Conservation (phyloP, 2,888 invertebrate species). For the Hedychridium roseum region DNA sequence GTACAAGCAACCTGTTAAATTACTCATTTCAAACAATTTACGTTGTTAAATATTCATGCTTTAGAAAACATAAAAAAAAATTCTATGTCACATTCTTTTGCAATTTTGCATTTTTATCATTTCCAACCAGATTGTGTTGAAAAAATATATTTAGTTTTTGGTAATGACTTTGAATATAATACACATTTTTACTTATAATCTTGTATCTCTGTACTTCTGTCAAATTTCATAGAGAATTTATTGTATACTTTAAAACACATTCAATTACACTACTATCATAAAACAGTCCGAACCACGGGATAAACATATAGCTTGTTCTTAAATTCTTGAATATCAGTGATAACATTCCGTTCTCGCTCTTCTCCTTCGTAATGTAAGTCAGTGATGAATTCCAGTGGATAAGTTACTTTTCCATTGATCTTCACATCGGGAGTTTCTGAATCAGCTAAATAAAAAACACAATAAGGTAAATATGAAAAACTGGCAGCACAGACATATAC, state of each 20-base stretch:
- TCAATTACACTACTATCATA: no score
- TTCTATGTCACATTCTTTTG: no score
- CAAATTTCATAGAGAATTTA: no score
- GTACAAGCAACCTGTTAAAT: no score
- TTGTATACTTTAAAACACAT: no score
- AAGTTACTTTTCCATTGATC: constrained; percentile 20
- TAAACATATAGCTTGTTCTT: constrained; percentile 41
- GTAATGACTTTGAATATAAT: background rate
- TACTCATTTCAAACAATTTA: no score
- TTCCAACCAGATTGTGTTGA: no score
- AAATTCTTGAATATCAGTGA: constrained; percentile 45
- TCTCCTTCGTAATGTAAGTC: constrained; percentile 24
- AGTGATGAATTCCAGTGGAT: constrained; percentile 40
- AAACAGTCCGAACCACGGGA: no score
- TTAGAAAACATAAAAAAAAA: no score
- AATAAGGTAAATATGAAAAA: background rate
- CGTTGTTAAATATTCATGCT: no score
- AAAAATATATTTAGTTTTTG: background rate
- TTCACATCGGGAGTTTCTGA: constrained; percentile 5
- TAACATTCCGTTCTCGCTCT: constrained; percentile 30
- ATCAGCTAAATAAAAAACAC: background rate
- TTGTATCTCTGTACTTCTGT: constrained; percentile 13
- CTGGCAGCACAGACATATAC: background rate
- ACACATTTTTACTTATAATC: constrained; percentile 3
- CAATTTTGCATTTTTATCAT: no score